Base-by-base conservation (phyloP, 2,797 vertebrate genomes). In the Melanotaenia pygmaea region DNA sequence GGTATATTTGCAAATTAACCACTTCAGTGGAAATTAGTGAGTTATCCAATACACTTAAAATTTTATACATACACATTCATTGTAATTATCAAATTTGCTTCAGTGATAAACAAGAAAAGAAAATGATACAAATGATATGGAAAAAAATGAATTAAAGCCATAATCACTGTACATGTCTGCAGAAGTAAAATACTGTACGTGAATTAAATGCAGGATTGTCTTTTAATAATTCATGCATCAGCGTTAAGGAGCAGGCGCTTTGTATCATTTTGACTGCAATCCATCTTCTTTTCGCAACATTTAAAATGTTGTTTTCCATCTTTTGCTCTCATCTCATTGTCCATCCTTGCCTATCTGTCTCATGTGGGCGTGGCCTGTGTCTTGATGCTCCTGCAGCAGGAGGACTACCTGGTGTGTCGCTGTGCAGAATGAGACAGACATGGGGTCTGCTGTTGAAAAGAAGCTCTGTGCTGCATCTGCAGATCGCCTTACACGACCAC, bases 401-500 rank as follows among this genome's bases (percentile, higher is more conserved):
- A 92, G 91, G 86, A 93, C 93, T 56, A 91, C 85, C 68, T 90
- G 91, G 92, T 91, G 93, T 93, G 89, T 90, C 93, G 87, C 90
- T 92, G 88, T 92, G 89, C 86, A 88, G 91, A 86, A 85, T 63
- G 77, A 88, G 88, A 88, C 84, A 67, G 82, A 94, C 38, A 14
- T 14, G 91, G 92, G 92, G 88, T 92, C 88, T 76, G 74, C 82
- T 68, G 71, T 84, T 95, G 94, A 95, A 96, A 94, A 95, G 94
- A 87, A 89, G 70, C 80, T 95, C 95, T 93, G 92, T 91, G 88
- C 93, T 91, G 88, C 77, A 63, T 70, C 82, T 91, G 91, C 89
- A 93, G 94, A 96, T 97, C 94, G 30, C 91, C 93, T 98, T 96
- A 93, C 96, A 94, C 92, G 28, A 88, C 76, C 73, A 92, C 95